Evolutionary conservation across 2,113 vertebrate species (phyloP).

Genomic region (Scomber japonicus): DNA sequence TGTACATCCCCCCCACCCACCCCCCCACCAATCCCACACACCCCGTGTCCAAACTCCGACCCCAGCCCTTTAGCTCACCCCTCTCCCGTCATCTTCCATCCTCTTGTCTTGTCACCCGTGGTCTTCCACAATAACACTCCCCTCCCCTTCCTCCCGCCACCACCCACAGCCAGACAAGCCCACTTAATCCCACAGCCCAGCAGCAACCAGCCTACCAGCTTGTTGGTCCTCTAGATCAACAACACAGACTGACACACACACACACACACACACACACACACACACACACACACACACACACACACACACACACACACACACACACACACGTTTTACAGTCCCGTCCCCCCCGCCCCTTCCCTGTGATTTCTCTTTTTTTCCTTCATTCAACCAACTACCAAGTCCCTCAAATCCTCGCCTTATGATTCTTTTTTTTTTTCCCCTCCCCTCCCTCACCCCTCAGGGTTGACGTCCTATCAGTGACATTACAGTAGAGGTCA

Average conservation of each 20-base stretch:
- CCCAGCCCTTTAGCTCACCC: slow-evolving; percentile 42
- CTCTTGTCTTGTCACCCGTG: slow-evolving; percentile 59
- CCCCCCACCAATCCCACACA: too few species aligned
- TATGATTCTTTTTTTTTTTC: background rate
- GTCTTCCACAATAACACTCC: slow-evolving; percentile 76
- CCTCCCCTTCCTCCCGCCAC: slow-evolving; percentile 74
- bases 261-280: slow-evolving; percentile 48
- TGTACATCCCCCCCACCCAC: slow-evolving; percentile 8
- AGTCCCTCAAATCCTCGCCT: slow-evolving; percentile 22
- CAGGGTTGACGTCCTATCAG: slow-evolving; percentile 26
- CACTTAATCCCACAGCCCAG: slow-evolving; percentile 83
- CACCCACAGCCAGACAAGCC: slow-evolving; percentile 83
- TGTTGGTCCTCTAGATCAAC: slow-evolving; percentile 78
- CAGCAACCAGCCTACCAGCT: slow-evolving; percentile 77
- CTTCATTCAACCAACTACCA: slow-evolving; percentile 36
- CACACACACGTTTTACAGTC: slow-evolving; percentile 36
- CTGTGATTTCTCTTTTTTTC: slow-evolving; percentile 48
- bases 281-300: slow-evolving; percentile 18
- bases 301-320: slow-evolving; percentile 16
- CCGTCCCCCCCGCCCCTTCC: slow-evolving; percentile 23
- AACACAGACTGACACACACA: slow-evolving; percentile 63
- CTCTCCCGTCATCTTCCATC: slow-evolving; percentile 52
- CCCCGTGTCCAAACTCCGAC: slow-evolving; percentile 1
- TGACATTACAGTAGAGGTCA: slow-evolving; percentile 79
- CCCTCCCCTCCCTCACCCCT: too few species aligned